Evolutionary conservation across 2,113 vertebrate species (phyloP).

Genomic region (Sporophila hypoxantha): DNA sequence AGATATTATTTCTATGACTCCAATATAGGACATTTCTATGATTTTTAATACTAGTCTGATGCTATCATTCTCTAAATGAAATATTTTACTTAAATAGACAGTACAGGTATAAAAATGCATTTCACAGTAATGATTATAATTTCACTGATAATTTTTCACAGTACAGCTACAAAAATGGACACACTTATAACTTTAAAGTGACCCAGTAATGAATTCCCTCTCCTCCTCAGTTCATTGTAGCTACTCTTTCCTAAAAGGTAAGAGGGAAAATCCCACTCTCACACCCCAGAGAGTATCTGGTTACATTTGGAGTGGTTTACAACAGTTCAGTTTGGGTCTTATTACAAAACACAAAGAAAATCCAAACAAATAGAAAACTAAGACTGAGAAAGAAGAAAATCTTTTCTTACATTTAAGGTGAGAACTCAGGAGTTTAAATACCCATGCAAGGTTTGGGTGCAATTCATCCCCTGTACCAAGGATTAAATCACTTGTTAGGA

Average conservation of each 20-base stretch:
- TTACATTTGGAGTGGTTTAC: not conserved
- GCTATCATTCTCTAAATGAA: not conserved
- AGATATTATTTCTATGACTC: no score
- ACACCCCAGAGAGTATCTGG: not conserved
- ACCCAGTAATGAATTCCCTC: not conserved
- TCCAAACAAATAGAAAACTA: not conserved
- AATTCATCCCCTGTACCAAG: not conserved
- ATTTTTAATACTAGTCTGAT: not conserved
- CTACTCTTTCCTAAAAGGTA: not conserved
- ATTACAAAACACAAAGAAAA: not conserved
- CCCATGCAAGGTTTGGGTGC: not conserved
- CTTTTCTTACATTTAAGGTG: not conserved
- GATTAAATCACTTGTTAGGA: not conserved
- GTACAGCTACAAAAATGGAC: not conserved
- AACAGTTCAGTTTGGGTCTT: not conserved
- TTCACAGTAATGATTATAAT: not conserved
- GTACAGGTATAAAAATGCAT: not conserved
- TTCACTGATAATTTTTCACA: not conserved
- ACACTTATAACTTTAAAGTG: not conserved
- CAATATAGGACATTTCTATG: not conserved
- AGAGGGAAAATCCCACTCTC: not conserved
- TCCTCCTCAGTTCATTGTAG: not conserved
- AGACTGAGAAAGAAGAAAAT: not conserved
- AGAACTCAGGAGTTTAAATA: not conserved
- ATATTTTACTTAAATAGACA: not conserved